These are phyloP conservation scores for Arge pagana DNA, from an alignment of 2,888 invertebrate genomes.

Conservation along the genomic window DNA sequence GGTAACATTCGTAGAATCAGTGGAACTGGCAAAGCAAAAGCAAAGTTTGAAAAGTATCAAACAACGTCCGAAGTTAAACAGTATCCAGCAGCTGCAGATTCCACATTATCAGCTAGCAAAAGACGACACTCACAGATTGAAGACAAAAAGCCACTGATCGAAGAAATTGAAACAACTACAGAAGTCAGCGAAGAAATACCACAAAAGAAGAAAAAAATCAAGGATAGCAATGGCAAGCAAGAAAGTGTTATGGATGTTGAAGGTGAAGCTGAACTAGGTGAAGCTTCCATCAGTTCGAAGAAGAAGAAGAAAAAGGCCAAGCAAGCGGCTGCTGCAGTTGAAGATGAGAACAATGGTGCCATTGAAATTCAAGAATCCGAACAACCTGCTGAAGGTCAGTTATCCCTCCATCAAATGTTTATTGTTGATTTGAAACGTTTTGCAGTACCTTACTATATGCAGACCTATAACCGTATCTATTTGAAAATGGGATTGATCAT, in stretches of 20 bases:
- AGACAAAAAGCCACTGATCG: slow-evolving; percentile 50
- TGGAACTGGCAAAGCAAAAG: slow-evolving; percentile 86
- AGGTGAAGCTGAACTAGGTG: slow-evolving; percentile 10
- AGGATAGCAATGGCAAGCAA: slow-evolving; percentile 18
- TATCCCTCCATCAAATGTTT: too few species aligned
- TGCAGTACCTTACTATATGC: too few species aligned
- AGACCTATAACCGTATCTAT: too few species aligned
- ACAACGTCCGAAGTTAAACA: slow-evolving; percentile 76
- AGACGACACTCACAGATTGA: slow-evolving; percentile 64
- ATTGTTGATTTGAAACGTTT: too few species aligned
- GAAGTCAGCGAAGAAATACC: slow-evolving; percentile 33
- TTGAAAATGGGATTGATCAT: not conserved
- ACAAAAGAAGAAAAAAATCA: slow-evolving; percentile 47
- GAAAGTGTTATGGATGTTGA: slow-evolving; percentile 11
- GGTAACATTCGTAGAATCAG: slow-evolving; percentile 82
- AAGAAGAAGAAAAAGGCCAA: slow-evolving; percentile 38
- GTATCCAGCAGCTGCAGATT: slow-evolving; percentile 81
- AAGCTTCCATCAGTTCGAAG: slow-evolving; percentile 31
- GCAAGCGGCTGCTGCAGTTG: slow-evolving; percentile 25
- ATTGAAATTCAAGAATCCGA: slow-evolving; percentile 12
- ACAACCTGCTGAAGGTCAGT: slow-evolving; percentile 15
- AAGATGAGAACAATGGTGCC: too few species aligned
- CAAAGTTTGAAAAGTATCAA: slow-evolving; percentile 93
- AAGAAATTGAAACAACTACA: slow-evolving; percentile 45
- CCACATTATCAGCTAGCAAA: slow-evolving; percentile 72